Conservation (phyloP, 1,140 invertebrate genomes). For the Lordiphosa mommai region DNA sequence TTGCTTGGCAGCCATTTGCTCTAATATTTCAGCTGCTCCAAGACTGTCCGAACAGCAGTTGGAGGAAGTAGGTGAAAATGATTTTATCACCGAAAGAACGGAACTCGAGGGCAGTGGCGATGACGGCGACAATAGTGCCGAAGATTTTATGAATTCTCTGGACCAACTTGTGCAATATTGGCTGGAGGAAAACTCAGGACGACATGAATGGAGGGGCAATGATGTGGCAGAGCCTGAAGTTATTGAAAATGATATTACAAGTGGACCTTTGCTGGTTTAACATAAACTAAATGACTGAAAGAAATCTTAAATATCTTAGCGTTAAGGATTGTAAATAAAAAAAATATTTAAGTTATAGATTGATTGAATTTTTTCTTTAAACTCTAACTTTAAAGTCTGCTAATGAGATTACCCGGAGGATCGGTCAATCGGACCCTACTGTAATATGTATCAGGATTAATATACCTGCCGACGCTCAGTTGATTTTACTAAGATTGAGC, state of each 20-base stretch:
- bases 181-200: background rate
- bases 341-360: too few species aligned
- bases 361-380: too few species aligned
- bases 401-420: too few species aligned
- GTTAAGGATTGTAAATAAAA: too few species aligned
- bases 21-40: background rate
- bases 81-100: background rate
- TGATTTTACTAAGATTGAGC: too few species aligned
- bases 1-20: constrained; percentile 2
- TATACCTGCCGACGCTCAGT: too few species aligned
- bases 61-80: background rate
- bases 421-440: too few species aligned
- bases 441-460: too few species aligned
- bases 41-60: background rate
- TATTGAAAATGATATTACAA: background rate
- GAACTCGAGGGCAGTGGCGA: background rate
- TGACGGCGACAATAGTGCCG: constrained; percentile 23
- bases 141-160: constrained; percentile 34
- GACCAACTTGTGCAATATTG: background rate
- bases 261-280: too few species aligned
- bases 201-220: background rate
- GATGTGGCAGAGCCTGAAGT: background rate
- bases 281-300: too few species aligned
- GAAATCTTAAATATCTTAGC: too few species aligned
- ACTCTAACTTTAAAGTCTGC: too few species aligned